phyloP scores from a whole-genome alignment of 2,888 invertebrate species.

The Dusona sp. region DNA sequence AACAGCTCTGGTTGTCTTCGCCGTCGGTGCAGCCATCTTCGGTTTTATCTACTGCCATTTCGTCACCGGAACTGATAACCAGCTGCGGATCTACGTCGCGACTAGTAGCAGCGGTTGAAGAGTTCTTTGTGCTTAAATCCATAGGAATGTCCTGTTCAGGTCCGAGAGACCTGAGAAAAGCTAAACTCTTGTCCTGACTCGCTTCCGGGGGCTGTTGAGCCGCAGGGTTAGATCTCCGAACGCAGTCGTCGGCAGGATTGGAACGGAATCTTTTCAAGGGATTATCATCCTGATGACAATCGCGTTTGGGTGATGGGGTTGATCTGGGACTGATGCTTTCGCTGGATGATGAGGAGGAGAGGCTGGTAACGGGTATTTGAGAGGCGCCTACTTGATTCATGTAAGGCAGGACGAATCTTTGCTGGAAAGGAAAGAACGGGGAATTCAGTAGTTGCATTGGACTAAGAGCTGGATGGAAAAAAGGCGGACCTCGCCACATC shows the following conservation, averaged over 20 bases:
- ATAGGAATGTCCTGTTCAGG: conserved; percentile 91
- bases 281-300: conserved; percentile 44
- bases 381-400: conserved; percentile 77
- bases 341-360: conserved; percentile 80
- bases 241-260: conserved; percentile 42
- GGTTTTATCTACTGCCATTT: conserved; percentile 53
- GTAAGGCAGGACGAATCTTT: conserved; percentile 81
- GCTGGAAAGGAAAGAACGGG: conserved; percentile 82
- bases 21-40: conserved; percentile 62
- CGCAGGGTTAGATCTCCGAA: not conserved
- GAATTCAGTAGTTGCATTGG: conserved; percentile 81
- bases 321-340: conserved; percentile 81
- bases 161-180: conserved; percentile 81
- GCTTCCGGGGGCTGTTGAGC: conserved; percentile 36
- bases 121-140: conserved; percentile 91
- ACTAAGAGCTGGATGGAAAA: conserved; percentile 80
- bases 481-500: conserved; percentile 80
- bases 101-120: not conserved
- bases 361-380: conserved; percentile 75
- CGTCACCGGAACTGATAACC: conserved; percentile 56
- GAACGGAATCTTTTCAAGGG: not conserved
- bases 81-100: conserved; percentile 41
- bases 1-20: conserved; percentile 72
- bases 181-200: conserved; percentile 78
- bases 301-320: conserved; percentile 79